A percentile compares a stretch with the other conserved stretches of the same genome.
Conservation (phyloP, 1,140 invertebrate species). For the Carposina sasakii region DNA sequence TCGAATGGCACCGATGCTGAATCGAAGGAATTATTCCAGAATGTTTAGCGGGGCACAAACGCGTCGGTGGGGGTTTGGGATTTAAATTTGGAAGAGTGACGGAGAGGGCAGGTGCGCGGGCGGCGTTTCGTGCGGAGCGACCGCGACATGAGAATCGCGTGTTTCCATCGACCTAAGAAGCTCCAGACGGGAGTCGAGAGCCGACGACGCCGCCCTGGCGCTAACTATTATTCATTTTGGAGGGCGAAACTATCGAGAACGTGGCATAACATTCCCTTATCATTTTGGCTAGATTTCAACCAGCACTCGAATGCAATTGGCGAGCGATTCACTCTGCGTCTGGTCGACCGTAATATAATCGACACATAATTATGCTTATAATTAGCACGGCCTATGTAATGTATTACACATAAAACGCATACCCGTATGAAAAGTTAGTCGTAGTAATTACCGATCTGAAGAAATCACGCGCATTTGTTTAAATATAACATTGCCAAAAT, state of each 20-base stretch:
- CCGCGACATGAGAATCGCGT: constrained; percentile 45
- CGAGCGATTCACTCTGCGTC: constrained; percentile 38
- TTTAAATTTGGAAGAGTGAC: constrained; percentile 72
- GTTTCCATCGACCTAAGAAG: constrained; percentile 23
- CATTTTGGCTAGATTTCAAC: constrained; percentile 40
- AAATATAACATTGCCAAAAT: too few relatives aligned
- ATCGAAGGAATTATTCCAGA: constrained; percentile 71
- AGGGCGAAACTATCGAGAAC: constrained; percentile 30
- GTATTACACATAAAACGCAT: too few relatives aligned
- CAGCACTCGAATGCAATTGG: constrained; percentile 35
- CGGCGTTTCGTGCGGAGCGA: constrained; percentile 49
- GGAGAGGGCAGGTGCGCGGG: constrained; percentile 70
- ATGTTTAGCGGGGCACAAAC: constrained; percentile 49
- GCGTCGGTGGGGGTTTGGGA: constrained; percentile 64
- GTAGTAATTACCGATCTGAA: too few relatives aligned
- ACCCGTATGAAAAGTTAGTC: too few relatives aligned
- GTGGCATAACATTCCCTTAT: constrained; percentile 33
- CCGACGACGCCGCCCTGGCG: constrained; percentile 18
- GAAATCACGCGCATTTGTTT: too few relatives aligned
- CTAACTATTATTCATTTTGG: constrained; percentile 27
- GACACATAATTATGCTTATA: too few relatives aligned
- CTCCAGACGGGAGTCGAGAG: neutral
- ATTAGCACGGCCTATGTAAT: too few relatives aligned
- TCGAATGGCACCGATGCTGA: constrained; percentile 68
- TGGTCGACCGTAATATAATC: too few relatives aligned